Base-by-base conservation (phyloP, 2,888 invertebrate genomes). In the Hypolimnas misippus region DNA sequence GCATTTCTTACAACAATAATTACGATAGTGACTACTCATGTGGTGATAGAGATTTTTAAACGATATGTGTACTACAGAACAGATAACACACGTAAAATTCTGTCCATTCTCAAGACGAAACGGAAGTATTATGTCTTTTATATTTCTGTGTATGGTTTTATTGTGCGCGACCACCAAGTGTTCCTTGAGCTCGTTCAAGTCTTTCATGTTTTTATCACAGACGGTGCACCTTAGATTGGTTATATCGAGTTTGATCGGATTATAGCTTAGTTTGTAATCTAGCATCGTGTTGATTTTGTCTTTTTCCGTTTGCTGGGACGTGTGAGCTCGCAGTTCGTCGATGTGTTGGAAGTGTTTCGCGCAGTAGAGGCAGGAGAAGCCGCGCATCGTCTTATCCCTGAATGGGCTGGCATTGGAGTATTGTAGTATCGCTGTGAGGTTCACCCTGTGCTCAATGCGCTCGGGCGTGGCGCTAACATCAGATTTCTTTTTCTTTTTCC, bases 331-430 rank as follows among this genome's bases (percentile, higher is more conserved):
- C 0, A 92, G 75, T 0, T 83, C 83, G 33, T 89, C 74, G n/a
- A 92, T 86, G 35, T 78, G 73, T 4, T 75, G 77, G 76, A 90
- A 92, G 65, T 81, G 70, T 70, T 88, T 81, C 1, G 86, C 79
- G 79, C 92, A 92, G 77, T 92, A 92, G 29, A 91, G 86, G 66
- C 92, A 92, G 65, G 91, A 89, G 83, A 89, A 92, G 40, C 92
- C 92, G 3, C 83, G 76, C 57, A 81, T 78, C 0, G 91, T 92
- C 76, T 92, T 92, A 75, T 92, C 91, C 25, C 89, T 76, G 73
- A 92, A 92, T 1, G 92, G 92, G 71, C 87, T 89, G 21, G 92
- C 92, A 73, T 90, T 92, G 76, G 91, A 91, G 79, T 77, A 82
- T 73, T 89, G 89, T n/a, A 92, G 86, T 69, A 92, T 90, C 33